These are phyloP conservation scores for Aradus depressus DNA, from an alignment of 2,888 invertebrate species.

Conservation along the genomic window DNA sequence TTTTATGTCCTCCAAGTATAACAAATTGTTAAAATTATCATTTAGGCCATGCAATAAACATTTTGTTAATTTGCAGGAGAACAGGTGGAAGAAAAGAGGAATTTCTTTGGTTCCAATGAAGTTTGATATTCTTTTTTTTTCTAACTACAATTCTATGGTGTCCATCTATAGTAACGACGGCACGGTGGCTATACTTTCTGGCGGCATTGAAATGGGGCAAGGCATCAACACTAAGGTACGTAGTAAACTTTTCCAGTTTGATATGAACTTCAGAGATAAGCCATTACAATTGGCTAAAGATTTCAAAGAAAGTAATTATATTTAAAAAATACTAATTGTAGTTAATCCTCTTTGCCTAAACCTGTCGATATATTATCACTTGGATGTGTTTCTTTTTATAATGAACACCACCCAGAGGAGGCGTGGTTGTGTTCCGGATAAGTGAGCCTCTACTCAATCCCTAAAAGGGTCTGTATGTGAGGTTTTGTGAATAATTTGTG, in stretches of 20 bases:
- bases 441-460: no score
- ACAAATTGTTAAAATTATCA: neutral
- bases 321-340: neutral
- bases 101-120: conserved; percentile 55
- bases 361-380: no score
- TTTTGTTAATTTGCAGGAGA: conserved; percentile 40
- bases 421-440: no score
- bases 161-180: conserved; percentile 60
- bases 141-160: conserved; percentile 49
- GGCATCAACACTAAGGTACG: conserved; percentile 63
- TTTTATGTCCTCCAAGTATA: no score
- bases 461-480: no score
- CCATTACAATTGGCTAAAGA: neutral
- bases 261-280: neutral
- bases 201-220: conserved; percentile 71
- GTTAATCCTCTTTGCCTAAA: no score
- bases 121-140: conserved; percentile 45
- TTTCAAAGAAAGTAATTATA: neutral
- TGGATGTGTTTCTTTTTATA: no score
- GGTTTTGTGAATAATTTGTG: no score
- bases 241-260: neutral
- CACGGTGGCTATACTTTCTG: conserved; percentile 57
- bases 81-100: conserved; percentile 72
- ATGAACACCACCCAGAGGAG: no score
- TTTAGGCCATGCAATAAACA: no score